phyloP scores from a whole-genome alignment of 2,113 vertebrate genomes.

The Hoplias malabaricus region DNA sequence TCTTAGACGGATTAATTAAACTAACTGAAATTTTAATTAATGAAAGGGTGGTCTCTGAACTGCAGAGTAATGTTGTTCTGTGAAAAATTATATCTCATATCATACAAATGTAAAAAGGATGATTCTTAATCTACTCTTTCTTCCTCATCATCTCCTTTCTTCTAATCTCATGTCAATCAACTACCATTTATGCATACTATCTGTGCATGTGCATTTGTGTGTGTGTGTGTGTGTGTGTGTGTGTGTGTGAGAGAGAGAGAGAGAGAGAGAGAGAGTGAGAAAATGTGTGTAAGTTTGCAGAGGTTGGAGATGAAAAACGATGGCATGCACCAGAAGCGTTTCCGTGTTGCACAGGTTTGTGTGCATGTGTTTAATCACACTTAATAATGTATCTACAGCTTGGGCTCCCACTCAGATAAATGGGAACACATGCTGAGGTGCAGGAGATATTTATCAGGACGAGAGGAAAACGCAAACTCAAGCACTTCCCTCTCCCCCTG shows the following conservation, averaged over 20 bases:
- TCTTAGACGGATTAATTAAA: too few relatives aligned
- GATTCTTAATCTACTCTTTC: neutral
- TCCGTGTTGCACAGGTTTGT: slow-evolving; percentile 48
- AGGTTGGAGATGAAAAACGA: slow-evolving; percentile 50
- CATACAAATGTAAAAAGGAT: too few relatives aligned
- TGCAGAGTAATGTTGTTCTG: too few relatives aligned
- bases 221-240: neutral
- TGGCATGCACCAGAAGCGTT: slow-evolving; percentile 47
- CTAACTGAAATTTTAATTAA: too few relatives aligned
- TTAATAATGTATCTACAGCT: slow-evolving; percentile 59
- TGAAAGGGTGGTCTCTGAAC: too few relatives aligned
- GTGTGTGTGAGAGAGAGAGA: neutral
- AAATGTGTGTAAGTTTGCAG: neutral
- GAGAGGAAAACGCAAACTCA: slow-evolving; percentile 46
- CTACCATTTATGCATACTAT: neutral
- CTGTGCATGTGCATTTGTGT: neutral
- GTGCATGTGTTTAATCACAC: slow-evolving; percentile 60
- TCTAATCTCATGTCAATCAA: neutral
- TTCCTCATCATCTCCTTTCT: neutral
- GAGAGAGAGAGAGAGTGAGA: neutral
- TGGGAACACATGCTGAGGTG: slow-evolving; percentile 58
- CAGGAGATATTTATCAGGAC: slow-evolving; percentile 58
- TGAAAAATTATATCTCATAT: too few relatives aligned
- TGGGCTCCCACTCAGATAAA: slow-evolving; percentile 50
- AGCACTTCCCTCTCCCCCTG: slow-evolving; percentile 47